Conservation (phyloP, 2,113 vertebrate genomes). For the Micronycteris hirsuta region DNA sequence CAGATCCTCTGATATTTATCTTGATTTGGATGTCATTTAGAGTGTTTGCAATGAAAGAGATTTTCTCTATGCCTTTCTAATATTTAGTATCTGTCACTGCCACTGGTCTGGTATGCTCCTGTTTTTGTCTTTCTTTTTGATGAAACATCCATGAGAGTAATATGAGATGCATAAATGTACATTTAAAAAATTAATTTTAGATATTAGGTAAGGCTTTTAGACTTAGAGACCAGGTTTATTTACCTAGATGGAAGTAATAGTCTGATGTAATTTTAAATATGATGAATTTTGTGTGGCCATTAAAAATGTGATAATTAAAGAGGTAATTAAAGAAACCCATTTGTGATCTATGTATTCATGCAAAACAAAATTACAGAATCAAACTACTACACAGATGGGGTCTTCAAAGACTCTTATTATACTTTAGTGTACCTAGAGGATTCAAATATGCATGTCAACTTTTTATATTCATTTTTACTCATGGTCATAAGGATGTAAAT, state of each 20-base stretch:
- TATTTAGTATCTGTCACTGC: conserved; percentile 66
- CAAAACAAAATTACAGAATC: conserved; percentile 68
- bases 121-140: conserved; percentile 59
- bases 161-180: conserved; percentile 53
- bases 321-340: conserved; percentile 70
- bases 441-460: conserved; percentile 60
- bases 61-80: conserved; percentile 69
- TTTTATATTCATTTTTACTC: conserved; percentile 48
- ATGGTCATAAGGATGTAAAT: conserved; percentile 47
- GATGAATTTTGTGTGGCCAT: conserved; percentile 55
- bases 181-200: conserved; percentile 65
- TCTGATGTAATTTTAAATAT: conserved; percentile 43
- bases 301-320: conserved; percentile 69
- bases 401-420: conserved; percentile 66
- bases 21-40: conserved; percentile 74
- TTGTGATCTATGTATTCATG: conserved; percentile 72
- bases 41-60: conserved; percentile 67
- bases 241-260: conserved; percentile 49
- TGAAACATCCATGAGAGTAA: conserved; percentile 58
- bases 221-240: conserved; percentile 54
- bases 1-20: conserved; percentile 72
- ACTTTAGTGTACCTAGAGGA: conserved; percentile 33
- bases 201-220: conserved; percentile 45
- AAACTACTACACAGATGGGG: conserved; percentile 68
- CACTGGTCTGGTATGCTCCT: conserved; percentile 26